A percentile compares a stretch with the other conserved stretches of the same genome.
These are phyloP conservation scores for Gnatocerus cornutus DNA, from an alignment of 2,888 invertebrate genomes.

Conservation along the genomic window DNA sequence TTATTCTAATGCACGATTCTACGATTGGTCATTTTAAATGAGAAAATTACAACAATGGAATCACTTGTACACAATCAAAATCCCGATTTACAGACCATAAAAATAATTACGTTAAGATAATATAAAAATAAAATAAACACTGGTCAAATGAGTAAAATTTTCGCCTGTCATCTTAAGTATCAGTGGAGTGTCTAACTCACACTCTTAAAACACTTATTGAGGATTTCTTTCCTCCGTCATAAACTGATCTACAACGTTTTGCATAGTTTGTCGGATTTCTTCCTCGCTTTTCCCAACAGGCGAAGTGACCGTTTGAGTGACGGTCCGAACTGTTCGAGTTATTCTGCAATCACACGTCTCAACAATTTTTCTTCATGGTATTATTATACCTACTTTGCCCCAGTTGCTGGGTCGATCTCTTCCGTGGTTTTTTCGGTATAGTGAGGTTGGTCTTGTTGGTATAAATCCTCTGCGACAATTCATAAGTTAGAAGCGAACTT, in stretches of 20 bases:
- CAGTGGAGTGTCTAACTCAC: slow-evolving; percentile 13
- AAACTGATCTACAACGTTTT: slow-evolving; percentile 74
- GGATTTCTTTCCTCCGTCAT: slow-evolving; percentile 73
- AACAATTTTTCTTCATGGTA: neutral
- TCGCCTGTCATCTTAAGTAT: slow-evolving; percentile 36
- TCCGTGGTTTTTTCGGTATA: slow-evolving; percentile 72
- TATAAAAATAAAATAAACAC: slow-evolving; percentile 29
- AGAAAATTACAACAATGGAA: slow-evolving; percentile 48
- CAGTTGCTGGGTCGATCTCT: slow-evolving; percentile 73
- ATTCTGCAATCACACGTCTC: slow-evolving; percentile 65
- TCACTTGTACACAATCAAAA: slow-evolving; percentile 29
- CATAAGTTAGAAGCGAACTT: neutral
- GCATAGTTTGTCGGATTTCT: slow-evolving; percentile 72
- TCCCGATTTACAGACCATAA: slow-evolving; percentile 5
- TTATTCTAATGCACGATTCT: slow-evolving; percentile 55
- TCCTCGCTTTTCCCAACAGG: slow-evolving; percentile 62
- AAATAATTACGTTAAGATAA: slow-evolving; percentile 10
- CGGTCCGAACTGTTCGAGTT: slow-evolving; percentile 72
- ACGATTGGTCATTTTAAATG: slow-evolving; percentile 56
- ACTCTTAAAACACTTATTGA: slow-evolving; percentile 58
- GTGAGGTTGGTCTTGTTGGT: slow-evolving; percentile 75
- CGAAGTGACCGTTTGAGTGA: slow-evolving; percentile 68
- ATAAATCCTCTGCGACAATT: slow-evolving; percentile 74
- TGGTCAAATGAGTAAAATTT: slow-evolving; percentile 21
- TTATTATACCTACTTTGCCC: slow-evolving; percentile 71